Conservation (phyloP, 1,140 invertebrate genomes). For the Aricia agestis region DNA sequence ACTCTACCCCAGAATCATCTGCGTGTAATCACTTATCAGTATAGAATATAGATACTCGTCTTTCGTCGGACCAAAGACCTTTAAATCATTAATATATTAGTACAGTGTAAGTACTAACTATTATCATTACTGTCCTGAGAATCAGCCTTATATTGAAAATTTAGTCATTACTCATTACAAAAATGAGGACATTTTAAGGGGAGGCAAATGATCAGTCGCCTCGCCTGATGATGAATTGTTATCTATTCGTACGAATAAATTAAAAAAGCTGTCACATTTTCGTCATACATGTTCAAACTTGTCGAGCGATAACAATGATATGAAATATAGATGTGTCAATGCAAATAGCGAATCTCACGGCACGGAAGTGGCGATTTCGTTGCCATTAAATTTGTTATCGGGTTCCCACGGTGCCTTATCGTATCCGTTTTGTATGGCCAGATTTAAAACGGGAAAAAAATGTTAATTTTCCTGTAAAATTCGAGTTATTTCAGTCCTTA, state of each 20-base stretch:
- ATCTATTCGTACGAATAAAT: not conserved
- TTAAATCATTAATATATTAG: no score
- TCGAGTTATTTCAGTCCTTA: not conserved
- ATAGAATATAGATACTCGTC: no score
- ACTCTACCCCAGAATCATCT: no score
- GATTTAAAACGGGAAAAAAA: conserved; percentile 7
- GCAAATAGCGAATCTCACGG: conserved; percentile 25
- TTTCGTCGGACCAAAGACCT: no score
- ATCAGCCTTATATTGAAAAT: no score
- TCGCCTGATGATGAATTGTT: no score
- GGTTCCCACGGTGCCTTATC: conserved; percentile 49
- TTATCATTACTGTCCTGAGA: no score
- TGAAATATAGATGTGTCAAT: not conserved
- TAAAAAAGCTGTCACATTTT: not conserved
- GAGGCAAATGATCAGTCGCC: no score
- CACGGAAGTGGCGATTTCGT: conserved; percentile 50
- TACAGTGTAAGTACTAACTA: no score
- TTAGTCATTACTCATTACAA: no score
- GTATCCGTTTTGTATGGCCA: conserved; percentile 30
- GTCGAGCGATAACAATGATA: not conserved
- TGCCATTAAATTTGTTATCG: conserved; percentile 35
- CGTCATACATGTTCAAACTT: not conserved
- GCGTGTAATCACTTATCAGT: no score
- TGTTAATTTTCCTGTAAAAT: conserved; percentile 17
- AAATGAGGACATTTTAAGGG: no score